phyloP scores from a whole-genome alignment of 1,140 invertebrate species.

The Sycophila sp. region DNA sequence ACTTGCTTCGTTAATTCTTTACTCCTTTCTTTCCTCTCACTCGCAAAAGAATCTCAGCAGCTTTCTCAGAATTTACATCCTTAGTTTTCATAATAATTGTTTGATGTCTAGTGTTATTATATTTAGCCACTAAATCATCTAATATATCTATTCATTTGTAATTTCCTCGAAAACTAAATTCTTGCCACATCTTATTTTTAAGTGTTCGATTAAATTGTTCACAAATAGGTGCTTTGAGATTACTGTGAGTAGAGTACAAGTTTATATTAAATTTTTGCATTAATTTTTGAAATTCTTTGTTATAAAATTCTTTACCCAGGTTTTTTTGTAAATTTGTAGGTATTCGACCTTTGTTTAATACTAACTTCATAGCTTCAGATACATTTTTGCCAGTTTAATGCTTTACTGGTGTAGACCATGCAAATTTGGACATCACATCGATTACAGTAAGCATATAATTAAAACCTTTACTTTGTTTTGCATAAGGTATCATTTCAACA shows the following conservation, averaged over 20 bases:
- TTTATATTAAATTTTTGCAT: constrained; percentile 47
- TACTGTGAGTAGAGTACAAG: constrained; percentile 53
- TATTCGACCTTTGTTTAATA: not conserved
- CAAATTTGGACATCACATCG: constrained; percentile 55
- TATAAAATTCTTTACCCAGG: too few relatives aligned
- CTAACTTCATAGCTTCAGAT: not conserved
- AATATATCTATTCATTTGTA: constrained; percentile 32
- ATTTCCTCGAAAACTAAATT: constrained; percentile 51
- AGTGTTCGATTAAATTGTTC: constrained; percentile 62
- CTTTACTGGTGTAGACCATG: constrained; percentile 51
- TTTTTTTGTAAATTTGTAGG: constrained; percentile 33
- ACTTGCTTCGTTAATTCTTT: constrained; percentile 30
- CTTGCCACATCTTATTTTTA: constrained; percentile 56
- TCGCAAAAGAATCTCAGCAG: constrained; percentile 29
- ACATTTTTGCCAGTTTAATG: constrained; percentile 47
- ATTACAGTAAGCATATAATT: constrained; percentile 57
- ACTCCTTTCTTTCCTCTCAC: constrained; percentile 4
- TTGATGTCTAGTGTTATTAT: constrained; percentile 53
- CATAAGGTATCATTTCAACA: constrained; percentile 46
- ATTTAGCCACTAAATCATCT: constrained; percentile 35
- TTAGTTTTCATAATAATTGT: constrained; percentile 50
- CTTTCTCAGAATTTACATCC: constrained; percentile 38
- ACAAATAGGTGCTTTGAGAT: constrained; percentile 57
- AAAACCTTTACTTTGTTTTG: constrained; percentile 45
- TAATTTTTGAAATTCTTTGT: constrained; percentile 7